These are phyloP conservation scores for Laothoe populi DNA, from an alignment of 2,888 invertebrate genomes.

Conservation along the genomic window DNA sequence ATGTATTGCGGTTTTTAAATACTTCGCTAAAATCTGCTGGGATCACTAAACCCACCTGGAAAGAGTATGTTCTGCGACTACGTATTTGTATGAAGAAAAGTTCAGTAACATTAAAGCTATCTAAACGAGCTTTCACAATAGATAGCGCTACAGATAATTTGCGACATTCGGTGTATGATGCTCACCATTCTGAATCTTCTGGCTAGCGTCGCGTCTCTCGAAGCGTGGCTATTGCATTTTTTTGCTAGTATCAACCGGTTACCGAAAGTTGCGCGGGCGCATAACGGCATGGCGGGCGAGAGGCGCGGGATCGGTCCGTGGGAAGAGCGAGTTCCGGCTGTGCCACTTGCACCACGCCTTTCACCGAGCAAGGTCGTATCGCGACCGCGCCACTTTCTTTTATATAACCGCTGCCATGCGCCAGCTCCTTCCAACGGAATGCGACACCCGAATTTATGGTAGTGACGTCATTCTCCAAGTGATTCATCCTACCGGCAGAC, in stretches of 20 bases:
- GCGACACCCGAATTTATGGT: constrained; percentile 78
- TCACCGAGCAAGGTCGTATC: constrained; percentile 81
- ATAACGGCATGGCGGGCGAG: constrained; percentile 55
- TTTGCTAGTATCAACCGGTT: constrained; percentile 66
- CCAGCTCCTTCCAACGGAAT: constrained; percentile 63
- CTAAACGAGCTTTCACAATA: constrained; percentile 22
- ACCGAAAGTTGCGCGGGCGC: constrained; percentile 66
- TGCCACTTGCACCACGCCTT: constrained; percentile 80
- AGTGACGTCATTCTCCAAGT: constrained; percentile 72
- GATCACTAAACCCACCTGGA: neutral
- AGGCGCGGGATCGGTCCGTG: constrained; percentile 70
- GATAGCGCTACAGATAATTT: constrained; percentile 35
- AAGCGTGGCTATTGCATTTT: constrained; percentile 56
- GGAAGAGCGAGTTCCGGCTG: constrained; percentile 82
- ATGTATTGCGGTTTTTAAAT: too few relatives aligned
- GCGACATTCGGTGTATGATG: constrained; percentile 56
- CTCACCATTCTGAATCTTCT: constrained; percentile 47
- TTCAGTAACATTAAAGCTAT: constrained; percentile 18
- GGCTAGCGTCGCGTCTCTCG: constrained; percentile 54
- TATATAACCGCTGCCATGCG: constrained; percentile 68
- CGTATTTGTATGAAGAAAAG: neutral
- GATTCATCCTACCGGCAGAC: constrained; percentile 63
- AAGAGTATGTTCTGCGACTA: neutral
- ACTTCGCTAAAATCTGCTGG: neutral
- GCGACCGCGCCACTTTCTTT: constrained; percentile 83